phyloP scores from a whole-genome alignment of 2,888 invertebrate genomes.

The Protula sp. region DNA sequence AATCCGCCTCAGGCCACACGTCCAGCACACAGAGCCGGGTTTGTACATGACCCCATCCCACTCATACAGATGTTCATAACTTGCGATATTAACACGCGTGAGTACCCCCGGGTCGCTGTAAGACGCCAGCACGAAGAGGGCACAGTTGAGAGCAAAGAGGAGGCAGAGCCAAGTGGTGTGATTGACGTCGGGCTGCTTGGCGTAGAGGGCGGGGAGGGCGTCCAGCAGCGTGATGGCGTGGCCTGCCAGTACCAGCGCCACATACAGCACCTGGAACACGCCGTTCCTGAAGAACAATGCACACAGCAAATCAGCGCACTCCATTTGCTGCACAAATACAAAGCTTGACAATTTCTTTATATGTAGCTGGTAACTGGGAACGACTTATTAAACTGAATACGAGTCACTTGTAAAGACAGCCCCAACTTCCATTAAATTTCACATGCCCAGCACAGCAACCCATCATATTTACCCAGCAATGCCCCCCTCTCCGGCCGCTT shows the following conservation, averaged over 20 bases:
- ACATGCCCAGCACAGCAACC: too few species aligned
- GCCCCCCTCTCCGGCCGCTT: too few species aligned
- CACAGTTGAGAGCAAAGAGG: conserved; percentile 32
- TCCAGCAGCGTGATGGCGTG: conserved; percentile 38
- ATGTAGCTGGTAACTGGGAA: too few species aligned
- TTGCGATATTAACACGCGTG: conserved; percentile 26
- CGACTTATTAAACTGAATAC: too few species aligned
- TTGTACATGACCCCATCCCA: conserved; percentile 35
- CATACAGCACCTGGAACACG: conserved; percentile 37
- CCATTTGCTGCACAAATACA: too few species aligned
- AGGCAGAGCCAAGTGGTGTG: conserved; percentile 35
- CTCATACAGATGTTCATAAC: conserved; percentile 28
- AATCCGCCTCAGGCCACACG: too few species aligned
- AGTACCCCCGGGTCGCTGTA: conserved; percentile 39
- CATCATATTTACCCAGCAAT: too few species aligned
- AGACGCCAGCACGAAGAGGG: conserved; percentile 36
- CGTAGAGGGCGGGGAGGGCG: conserved; percentile 37
- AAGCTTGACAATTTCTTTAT: too few species aligned
- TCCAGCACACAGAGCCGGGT: conserved; percentile 28
- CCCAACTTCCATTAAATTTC: background rate
- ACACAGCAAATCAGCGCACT: too few species aligned
- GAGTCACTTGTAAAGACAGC: background rate
- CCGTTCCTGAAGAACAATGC: conserved; percentile 35
- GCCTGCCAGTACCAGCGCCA: conserved; percentile 28
- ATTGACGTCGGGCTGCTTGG: conserved; percentile 32